Evolutionary conservation across 2,797 vertebrate species (phyloP), one percentile per base, ranked within the genome.

Genomic region (Chelmon rostratus): DNA sequence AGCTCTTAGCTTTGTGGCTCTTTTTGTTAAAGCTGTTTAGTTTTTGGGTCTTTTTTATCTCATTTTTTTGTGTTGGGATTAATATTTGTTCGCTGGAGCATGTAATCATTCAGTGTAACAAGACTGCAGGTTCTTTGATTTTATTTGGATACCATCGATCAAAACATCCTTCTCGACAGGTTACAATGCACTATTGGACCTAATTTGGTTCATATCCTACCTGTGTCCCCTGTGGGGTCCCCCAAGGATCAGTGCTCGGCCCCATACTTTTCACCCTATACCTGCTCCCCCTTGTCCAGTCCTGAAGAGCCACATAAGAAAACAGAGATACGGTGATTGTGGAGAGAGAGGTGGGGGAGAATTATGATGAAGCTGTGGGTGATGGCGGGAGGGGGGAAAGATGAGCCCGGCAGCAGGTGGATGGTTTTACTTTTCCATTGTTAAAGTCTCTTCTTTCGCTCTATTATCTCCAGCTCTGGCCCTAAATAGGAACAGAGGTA

Each of bases 401-500:
- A 71, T 31, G 58, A 78, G 68, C 23, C 11, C 33, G 58, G 78
- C 53, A 59, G 86, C 76, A 79, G 82, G 75, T 81, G 82, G 73
- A 82, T 54, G 59, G 19, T 65, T 57, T 78, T 79, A 53, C 67
- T 75, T 63, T 59, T n/a, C 44, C 31, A 28, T 44, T 74, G 73
- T 84, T 85, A 56, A 70, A 84, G 49, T 76, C 38, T 64, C 65
- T 58, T 53, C 16, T 75, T 54, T 52, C 6, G 11, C 62, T 59
- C 35, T 63, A 28, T 53, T 67, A 66, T 59, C 56, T 78, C 56
- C n/a, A 11, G 61, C 37, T 49, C 53, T 56, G 63, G 63, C 73
- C 75, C 86, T 82, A 79, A 86, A 88, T 90, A 87, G 72, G 74
- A 89, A 83, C 84, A 89, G 88, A 68, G 84, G 81, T 70, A 85